A percentile compares a stretch with the other conserved stretches of the same genome.
Evolutionary conservation across 1,140 invertebrate species (phyloP).

Genomic region (Drosophila pruinosa): DNA sequence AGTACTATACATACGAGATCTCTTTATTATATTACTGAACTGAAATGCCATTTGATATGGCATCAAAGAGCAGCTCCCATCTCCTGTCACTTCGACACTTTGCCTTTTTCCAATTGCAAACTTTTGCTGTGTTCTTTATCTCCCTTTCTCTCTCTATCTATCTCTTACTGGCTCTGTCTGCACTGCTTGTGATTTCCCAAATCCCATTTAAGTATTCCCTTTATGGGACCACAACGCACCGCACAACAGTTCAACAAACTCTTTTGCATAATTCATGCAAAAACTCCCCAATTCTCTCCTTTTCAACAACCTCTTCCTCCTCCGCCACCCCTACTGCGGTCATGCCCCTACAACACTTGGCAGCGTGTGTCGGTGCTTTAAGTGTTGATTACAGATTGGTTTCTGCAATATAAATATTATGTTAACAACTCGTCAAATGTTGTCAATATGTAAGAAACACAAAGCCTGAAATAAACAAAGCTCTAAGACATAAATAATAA

Average conservation of each 20-base stretch:
- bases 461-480: no score
- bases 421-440: conserved; percentile 3
- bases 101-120: conserved; percentile 26
- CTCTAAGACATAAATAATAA: no score
- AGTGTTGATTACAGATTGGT: conserved; percentile 30
- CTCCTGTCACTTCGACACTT: conserved; percentile 19
- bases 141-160: conserved; percentile 3
- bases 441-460: no score
- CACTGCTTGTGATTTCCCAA: conserved; percentile 70
- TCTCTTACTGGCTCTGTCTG: conserved; percentile 1
- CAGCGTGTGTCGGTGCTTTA: conserved; percentile 22
- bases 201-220: conserved; percentile 78
- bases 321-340: no score
- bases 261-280: conserved; percentile 75
- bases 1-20: conserved; percentile 2
- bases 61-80: conserved; percentile 42
- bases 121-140: conserved; percentile 8
- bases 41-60: conserved; percentile 64
- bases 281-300: conserved; percentile 34
- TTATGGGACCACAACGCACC: conserved; percentile 61
- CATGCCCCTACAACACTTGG: neutral
- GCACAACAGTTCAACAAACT: conserved; percentile 65
- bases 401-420: conserved; percentile 23
- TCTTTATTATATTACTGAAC: conserved; percentile 58
- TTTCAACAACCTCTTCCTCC: neutral